These are phyloP conservation scores for Micromys minutus DNA, from an alignment of 2,113 vertebrate species.

Conservation along the genomic window DNA sequence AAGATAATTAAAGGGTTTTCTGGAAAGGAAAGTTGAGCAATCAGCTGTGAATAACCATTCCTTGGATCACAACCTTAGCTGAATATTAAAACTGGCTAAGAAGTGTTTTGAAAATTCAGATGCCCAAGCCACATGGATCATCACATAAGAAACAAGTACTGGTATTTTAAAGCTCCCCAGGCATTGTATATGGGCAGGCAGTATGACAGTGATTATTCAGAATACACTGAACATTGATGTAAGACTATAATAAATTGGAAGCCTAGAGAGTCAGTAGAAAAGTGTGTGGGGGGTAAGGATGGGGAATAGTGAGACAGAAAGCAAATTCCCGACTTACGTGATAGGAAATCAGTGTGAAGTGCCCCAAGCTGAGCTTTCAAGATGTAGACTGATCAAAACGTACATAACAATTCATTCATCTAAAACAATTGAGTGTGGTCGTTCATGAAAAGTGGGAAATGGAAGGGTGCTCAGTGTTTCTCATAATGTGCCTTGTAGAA, in stretches of 20 bases:
- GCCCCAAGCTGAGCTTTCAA: background rate
- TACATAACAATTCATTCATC: slow-evolving; percentile 31
- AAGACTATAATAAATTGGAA: slow-evolving; percentile 15
- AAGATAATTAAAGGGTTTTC: slow-evolving; percentile 39
- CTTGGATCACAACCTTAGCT: slow-evolving; percentile 35
- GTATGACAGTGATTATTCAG: slow-evolving; percentile 3
- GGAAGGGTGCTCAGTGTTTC: background rate
- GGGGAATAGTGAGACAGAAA: background rate
- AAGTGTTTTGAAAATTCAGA: slow-evolving; percentile 48
- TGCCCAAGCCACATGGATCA: slow-evolving; percentile 3
- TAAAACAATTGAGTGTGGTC: background rate
- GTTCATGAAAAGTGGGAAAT: background rate
- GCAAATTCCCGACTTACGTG: background rate
- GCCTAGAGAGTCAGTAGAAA: background rate
- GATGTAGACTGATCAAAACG: background rate
- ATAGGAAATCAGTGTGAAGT: slow-evolving; percentile 14
- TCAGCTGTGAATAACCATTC: slow-evolving; percentile 40
- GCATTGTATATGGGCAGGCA: slow-evolving; percentile 46
- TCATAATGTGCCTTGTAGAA: background rate
- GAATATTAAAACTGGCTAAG: slow-evolving; percentile 19
- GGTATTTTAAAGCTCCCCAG: slow-evolving; percentile 4
- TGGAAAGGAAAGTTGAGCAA: slow-evolving; percentile 44
- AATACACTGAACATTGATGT: background rate
- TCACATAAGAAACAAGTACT: slow-evolving; percentile 14
- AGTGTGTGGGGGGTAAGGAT: background rate